These are phyloP conservation scores for Diaprepes abbreviatus DNA, from an alignment of 2,888 invertebrate species.

Conservation along the genomic window DNA sequence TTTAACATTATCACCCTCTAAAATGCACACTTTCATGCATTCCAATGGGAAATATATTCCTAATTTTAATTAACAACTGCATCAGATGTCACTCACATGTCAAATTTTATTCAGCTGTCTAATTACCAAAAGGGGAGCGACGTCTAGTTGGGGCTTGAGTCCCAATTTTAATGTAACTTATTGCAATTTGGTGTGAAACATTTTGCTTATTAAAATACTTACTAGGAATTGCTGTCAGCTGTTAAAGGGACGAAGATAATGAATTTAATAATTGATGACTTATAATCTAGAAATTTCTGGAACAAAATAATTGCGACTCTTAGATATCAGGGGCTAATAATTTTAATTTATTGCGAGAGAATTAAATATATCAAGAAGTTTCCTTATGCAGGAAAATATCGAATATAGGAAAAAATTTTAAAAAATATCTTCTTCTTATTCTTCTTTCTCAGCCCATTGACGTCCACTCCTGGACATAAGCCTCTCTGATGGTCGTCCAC, in stretches of 20 bases:
- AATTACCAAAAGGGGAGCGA: constrained; percentile 27
- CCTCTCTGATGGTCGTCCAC: no score
- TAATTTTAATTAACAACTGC: constrained; percentile 46
- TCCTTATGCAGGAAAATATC: no score
- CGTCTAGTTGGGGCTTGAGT: constrained; percentile 28
- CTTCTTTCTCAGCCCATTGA: no score
- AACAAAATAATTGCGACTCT: no score
- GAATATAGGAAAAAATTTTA: no score
- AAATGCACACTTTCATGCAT: neutral
- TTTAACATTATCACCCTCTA: neutral
- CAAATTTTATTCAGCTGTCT: constrained; percentile 46
- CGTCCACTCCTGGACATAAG: no score
- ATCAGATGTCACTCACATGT: constrained; percentile 43
- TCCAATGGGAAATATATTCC: neutral
- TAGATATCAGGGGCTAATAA: no score
- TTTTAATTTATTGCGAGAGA: no score
- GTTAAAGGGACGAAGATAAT: neutral
- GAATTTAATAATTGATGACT: neutral
- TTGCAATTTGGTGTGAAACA: constrained; percentile 28
- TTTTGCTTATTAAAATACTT: constrained; percentile 28
- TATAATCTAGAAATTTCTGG: no score
- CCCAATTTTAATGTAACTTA: constrained; percentile 38
- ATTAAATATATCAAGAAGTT: no score
- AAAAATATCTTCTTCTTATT: no score
- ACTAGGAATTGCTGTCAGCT: constrained; percentile 5